Evolutionary conservation across 2,113 vertebrate genomes (phyloP).

Genomic region (Euleptes europaea): DNA sequence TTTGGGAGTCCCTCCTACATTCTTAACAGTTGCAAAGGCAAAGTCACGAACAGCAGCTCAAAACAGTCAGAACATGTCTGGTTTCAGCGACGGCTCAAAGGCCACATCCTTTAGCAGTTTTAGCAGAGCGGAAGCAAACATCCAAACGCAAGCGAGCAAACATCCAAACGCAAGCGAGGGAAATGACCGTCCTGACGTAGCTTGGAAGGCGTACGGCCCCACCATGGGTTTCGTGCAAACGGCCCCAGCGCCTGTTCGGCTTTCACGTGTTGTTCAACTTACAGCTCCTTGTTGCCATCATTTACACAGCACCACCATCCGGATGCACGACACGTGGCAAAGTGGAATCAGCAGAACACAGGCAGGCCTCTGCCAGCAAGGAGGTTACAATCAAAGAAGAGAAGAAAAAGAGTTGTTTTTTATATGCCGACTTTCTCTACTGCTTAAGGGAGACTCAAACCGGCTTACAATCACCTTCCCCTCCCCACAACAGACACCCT

Average conservation of each 20-base stretch:
- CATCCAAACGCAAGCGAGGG: not conserved
- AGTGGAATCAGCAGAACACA: too few relatives aligned
- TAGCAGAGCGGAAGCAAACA: not conserved
- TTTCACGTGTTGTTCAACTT: not conserved
- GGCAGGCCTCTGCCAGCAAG: not conserved
- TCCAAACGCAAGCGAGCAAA: not conserved
- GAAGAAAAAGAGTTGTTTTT: too few relatives aligned
- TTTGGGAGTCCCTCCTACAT: not conserved
- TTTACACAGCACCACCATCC: too few relatives aligned
- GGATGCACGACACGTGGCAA: too few relatives aligned
- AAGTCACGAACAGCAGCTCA: not conserved
- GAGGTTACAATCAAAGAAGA: not conserved
- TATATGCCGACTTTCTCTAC: too few relatives aligned
- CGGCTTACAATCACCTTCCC: too few relatives aligned
- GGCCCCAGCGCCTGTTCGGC: not conserved
- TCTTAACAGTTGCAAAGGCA: not conserved
- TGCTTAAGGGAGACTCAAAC: too few relatives aligned
- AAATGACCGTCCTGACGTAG: conserved; percentile 2
- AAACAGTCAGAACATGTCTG: not conserved
- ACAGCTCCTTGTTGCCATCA: too few relatives aligned
- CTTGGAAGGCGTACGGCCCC: conserved; percentile 6
- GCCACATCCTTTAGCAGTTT: conserved; percentile 7
- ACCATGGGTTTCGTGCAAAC: not conserved
- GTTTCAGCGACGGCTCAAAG: conserved; percentile 51
- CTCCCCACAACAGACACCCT: too few relatives aligned